A percentile compares a stretch with the other conserved stretches of the same genome.
phyloP scores from a whole-genome alignment of 2,797 vertebrate species.

The Macropus fuliginosus region DNA sequence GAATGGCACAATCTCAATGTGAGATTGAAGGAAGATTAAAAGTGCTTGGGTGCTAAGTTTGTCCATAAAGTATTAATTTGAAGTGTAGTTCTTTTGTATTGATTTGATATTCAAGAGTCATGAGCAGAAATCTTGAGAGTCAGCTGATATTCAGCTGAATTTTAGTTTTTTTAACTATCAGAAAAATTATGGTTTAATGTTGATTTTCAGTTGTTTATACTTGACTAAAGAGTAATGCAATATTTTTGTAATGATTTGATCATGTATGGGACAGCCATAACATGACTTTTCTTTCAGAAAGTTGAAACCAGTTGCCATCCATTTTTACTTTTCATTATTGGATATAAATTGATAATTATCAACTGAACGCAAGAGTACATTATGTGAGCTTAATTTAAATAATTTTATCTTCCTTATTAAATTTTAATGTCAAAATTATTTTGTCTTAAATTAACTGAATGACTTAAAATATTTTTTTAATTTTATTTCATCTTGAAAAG shows the following conservation, averaged over 20 bases:
- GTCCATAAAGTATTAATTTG: neutral
- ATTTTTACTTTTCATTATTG: neutral
- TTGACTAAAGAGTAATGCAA: slow-evolving; percentile 1
- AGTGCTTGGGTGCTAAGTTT: neutral
- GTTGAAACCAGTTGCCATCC: neutral
- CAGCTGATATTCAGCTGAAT: neutral
- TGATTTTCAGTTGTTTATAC: neutral
- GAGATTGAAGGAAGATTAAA: neutral
- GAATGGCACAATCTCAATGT: neutral
- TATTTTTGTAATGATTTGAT: neutral
- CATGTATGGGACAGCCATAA: neutral
- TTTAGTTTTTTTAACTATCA: neutral
- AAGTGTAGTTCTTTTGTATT: neutral
- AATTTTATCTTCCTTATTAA: neutral
- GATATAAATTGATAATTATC: neutral
- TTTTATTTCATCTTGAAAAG: neutral
- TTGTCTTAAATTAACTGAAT: neutral
- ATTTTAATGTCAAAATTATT: neutral
- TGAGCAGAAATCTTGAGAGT: neutral
- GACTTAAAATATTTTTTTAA: neutral
- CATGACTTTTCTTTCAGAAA: slow-evolving; percentile 34
- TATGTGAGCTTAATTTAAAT: neutral
- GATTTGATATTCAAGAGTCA: neutral
- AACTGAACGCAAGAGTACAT: neutral
- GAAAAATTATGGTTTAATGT: neutral